Percentiles rank a stretch among this genome's conserved stretches.
These are phyloP conservation scores for Oasisia sp. DNA, from an alignment of 2,888 invertebrate species.

Conservation along the genomic window DNA sequence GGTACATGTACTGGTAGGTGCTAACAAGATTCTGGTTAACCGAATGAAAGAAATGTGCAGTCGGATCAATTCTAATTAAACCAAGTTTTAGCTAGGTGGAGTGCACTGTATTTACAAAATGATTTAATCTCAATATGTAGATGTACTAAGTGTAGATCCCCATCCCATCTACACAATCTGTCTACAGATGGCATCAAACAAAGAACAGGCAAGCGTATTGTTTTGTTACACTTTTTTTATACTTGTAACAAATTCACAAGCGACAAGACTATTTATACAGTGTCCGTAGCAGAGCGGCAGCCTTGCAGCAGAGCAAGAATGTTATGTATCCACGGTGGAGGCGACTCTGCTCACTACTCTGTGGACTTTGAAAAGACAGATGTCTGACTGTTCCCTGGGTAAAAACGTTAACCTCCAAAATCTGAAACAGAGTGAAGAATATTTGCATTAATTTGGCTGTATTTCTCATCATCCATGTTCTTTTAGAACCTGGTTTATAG, in stretches of 20 bases:
- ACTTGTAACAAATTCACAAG: conserved; percentile 8
- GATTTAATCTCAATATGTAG: too few species aligned
- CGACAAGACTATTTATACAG: conserved; percentile 12
- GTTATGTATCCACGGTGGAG: not conserved
- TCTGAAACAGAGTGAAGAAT: not conserved
- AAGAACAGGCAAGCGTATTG: not conserved
- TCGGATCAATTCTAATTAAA: too few species aligned
- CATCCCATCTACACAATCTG: too few species aligned
- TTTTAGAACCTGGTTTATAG: not conserved
- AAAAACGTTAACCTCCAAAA: not conserved
- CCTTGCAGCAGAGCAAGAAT: conserved; percentile 17
- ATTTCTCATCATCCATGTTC: not conserved
- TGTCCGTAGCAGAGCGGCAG: conserved; percentile 4
- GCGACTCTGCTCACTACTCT: not conserved
- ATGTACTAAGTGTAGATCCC: too few species aligned
- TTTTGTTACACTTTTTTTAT: not conserved
- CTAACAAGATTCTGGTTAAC: too few species aligned
- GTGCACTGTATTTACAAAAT: too few species aligned
- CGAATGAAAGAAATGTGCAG: too few species aligned
- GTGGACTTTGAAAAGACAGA: not conserved
- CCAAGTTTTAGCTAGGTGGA: too few species aligned
- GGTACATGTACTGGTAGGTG: too few species aligned
- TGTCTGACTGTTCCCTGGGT: not conserved
- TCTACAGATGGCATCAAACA: not conserved
- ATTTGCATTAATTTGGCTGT: not conserved